Percentiles rank a stretch among this genome's conserved stretches.
These are phyloP conservation scores for Heliconius erato DNA, from an alignment of 2,888 invertebrate species.

Conservation along the genomic window DNA sequence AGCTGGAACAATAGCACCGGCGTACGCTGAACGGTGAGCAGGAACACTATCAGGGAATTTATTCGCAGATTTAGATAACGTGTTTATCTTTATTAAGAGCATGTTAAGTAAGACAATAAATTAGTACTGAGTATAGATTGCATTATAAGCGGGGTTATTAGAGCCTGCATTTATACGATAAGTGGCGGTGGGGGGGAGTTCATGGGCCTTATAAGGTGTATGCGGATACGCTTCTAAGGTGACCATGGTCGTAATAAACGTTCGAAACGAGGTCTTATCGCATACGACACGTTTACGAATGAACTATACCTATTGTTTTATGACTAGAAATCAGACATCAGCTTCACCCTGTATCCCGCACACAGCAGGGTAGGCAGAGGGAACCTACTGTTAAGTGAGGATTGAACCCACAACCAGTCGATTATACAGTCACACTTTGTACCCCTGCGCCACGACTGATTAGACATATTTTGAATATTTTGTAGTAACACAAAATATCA, in stretches of 20 bases:
- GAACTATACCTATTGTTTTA: constrained; percentile 3
- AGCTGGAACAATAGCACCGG: constrained; percentile 48
- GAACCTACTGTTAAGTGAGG: too few relatives aligned
- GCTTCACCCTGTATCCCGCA: too few relatives aligned
- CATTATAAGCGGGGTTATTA: constrained; percentile 66
- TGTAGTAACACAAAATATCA: background rate
- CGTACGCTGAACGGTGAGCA: constrained; percentile 45
- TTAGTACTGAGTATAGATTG: constrained; percentile 58
- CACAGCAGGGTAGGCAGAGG: too few relatives aligned
- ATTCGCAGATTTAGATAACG: constrained; percentile 57
- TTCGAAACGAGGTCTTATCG: constrained; percentile 42
- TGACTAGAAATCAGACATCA: background rate
- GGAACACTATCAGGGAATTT: constrained; percentile 53
- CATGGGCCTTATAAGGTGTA: constrained; percentile 68
- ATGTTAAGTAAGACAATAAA: constrained; percentile 60
- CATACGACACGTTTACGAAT: constrained; percentile 51
- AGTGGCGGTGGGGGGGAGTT: constrained; percentile 74
- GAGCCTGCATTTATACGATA: constrained; percentile 74
- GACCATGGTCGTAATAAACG: constrained; percentile 57
- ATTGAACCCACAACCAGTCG: too few relatives aligned
- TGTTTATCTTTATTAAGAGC: constrained; percentile 60
- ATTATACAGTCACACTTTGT: too few relatives aligned
- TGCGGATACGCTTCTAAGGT: constrained; percentile 66
- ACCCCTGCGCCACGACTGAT: too few relatives aligned
- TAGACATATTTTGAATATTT: background rate